Percentiles rank a stretch among this genome's conserved stretches.
Evolutionary conservation across 2,797 vertebrate species (phyloP).

Genomic region (Lophura swinhoii): DNA sequence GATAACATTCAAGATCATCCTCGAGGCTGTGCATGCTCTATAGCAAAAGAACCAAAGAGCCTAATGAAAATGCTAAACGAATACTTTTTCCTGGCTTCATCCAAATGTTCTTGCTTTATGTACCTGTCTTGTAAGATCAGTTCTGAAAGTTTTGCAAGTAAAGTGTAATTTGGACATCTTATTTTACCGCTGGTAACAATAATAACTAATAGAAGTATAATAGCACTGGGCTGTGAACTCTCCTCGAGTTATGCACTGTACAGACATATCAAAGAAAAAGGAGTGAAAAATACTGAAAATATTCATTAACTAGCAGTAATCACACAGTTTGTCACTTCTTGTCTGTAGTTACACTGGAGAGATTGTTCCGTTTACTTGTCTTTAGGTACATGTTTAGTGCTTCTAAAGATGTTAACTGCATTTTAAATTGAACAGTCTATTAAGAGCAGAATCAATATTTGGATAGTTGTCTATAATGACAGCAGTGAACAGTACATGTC

Average conservation of each 20-base stretch:
- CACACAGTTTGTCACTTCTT: not conserved
- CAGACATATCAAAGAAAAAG: not conserved
- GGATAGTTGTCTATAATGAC: not conserved
- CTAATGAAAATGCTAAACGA: constrained; percentile 9
- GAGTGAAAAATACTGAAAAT: not conserved
- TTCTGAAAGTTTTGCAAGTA: constrained; percentile 1
- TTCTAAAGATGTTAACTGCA: not conserved
- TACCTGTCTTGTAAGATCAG: constrained; percentile 38
- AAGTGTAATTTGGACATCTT: constrained; percentile 1
- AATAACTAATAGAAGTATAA: constrained; percentile 15
- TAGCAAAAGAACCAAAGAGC: constrained; percentile 31
- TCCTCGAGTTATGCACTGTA: not conserved
- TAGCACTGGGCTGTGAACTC: not conserved
- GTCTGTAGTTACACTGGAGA: not conserved
- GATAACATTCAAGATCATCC: constrained; percentile 76
- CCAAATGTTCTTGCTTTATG: constrained; percentile 24
- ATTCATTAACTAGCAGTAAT: not conserved
- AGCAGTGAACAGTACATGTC: not conserved
- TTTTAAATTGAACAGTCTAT: not conserved
- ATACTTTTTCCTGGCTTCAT: not conserved
- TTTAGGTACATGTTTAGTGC: not conserved
- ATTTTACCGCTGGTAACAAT: not conserved
- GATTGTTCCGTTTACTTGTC: not conserved
- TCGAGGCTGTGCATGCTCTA: constrained; percentile 21
- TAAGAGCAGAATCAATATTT: not conserved